These are phyloP conservation scores for Tetranychus truncatus DNA, from an alignment of 2,888 invertebrate genomes.

Conservation along the genomic window DNA sequence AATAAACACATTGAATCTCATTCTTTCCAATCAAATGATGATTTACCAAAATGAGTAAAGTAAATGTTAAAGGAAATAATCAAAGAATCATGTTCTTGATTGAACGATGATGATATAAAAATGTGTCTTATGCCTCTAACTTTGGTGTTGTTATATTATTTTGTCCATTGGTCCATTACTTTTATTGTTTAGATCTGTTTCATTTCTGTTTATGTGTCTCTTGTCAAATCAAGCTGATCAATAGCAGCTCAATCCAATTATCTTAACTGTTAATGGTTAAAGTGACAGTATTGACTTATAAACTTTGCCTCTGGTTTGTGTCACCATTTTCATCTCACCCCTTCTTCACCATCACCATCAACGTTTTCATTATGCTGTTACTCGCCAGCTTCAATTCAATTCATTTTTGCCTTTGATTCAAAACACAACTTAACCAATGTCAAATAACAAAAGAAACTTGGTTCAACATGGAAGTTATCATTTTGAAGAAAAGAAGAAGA, in stretches of 20 bases:
- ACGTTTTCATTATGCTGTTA: background rate
- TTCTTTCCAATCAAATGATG: no score
- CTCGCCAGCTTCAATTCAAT: no score
- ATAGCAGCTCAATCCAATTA: constrained; percentile 1
- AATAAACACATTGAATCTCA: no score
- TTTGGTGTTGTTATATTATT: background rate
- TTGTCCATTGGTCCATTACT: background rate
- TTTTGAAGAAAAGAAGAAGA: no score
- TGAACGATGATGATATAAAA: no score
- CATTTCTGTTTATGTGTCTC: background rate
- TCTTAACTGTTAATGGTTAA: constrained; percentile 1
- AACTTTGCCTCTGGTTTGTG: background rate
- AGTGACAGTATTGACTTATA: background rate
- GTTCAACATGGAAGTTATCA: no score
- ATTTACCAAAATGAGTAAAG: no score
- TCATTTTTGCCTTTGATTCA: no score
- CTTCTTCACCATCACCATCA: background rate
- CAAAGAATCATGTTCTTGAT: no score
- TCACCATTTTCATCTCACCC: background rate
- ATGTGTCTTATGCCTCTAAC: background rate
- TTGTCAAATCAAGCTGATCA: background rate
- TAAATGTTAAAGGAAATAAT: no score
- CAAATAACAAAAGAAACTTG: no score
- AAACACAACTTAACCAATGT: no score
- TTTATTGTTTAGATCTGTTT: background rate